Evolutionary conservation across 2,113 vertebrate species (phyloP), one percentile per base, ranked within the genome.

Genomic region (Aplodontia rufa): DNA sequence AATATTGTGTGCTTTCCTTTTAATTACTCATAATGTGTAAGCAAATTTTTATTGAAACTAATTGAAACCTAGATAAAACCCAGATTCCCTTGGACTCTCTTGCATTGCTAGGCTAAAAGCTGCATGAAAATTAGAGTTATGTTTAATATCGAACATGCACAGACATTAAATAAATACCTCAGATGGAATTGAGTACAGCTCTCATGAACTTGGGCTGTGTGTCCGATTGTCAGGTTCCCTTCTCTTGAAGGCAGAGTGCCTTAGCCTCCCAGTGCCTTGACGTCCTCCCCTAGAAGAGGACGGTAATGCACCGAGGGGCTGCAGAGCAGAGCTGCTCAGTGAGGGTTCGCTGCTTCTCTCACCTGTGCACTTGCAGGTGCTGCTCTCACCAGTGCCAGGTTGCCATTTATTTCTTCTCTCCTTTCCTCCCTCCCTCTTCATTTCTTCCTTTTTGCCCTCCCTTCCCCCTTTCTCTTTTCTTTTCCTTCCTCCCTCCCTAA

Each of bases 11-110:
- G 62, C 26, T 90, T 94, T 91, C 55, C 58, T 86, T 91, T 82
- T 94, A 76, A 35, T 92, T 81, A 60, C 58, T 90, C 35, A 35
- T 13, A 47, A 32, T 71, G 22, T 81, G 12, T 80, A 69, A 87
- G 28, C 47, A 60, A 42, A n/a, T 80, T 74, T 76, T 82, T 93
- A 49, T 87, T 90, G 87, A 40, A 76, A 93, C 14, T 75, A 93
- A 53, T 87, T 68, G 22, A 88, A 55, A 28, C 53, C 55, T 75
- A 47, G 16, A 60, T 71, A 78, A 85, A 92, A 26, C 32, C 14
- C 47, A 94, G n/a, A 75, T 64, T 95, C 19, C 37, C 37, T 75
- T 80, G 75, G 58, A 60, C 58, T 76, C 0, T 91, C 24, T 22
- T 82, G 5, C 14, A 64, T 76, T 71, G 45, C 85, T 88, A 37